Evolutionary conservation across 2,888 invertebrate species (phyloP), one percentile per base, ranked within the genome.

Genomic region (Entomobrya proxima): DNA sequence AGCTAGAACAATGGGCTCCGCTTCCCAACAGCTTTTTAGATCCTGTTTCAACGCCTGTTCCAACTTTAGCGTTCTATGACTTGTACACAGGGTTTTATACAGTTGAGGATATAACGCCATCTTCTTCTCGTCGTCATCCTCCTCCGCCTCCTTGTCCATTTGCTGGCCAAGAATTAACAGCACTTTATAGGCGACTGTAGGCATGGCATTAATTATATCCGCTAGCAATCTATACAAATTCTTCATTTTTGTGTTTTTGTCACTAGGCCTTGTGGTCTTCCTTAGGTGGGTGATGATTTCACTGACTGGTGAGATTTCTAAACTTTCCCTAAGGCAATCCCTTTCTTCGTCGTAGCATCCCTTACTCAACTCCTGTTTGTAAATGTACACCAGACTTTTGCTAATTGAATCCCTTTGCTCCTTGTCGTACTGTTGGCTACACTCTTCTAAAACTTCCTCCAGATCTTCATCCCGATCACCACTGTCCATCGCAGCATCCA

Each of bases 11-110:
- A 87, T 69, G 30, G 89, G 90, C 37, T 90, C 90, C 50, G 77
- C 35, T 58, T 90, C 90, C 88, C 88, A 90, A 75, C 90, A 90
- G 18, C 69, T 55, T 77, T 88, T 89, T 40, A 90, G 69, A 79
- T 90, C 90, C 82, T 88, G 88, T 50, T 78, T 82, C 30, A 90
- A 44, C 11, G 88, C 88, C 61, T 87, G 87, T 24, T 90, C 90
- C 35, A 90, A 78, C 74, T 90, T 90, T 2, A 90, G 40, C 37
- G 87, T 86, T 11, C 90, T 85, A 40, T 85, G 86, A 69, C 84
- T 86, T n/a, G 85, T 86, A 44, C 58, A 79, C 21, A 90, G 78
- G 35, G 84, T 86, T 83, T 89, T 89, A 58, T 90, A 90, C 15
- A 90, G 24, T 11, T 35, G 21, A 6, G 83, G 83, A 50, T 82